phyloP scores from a whole-genome alignment of 2,797 vertebrate genomes.

The Sebastes kiyomatsui region DNA sequence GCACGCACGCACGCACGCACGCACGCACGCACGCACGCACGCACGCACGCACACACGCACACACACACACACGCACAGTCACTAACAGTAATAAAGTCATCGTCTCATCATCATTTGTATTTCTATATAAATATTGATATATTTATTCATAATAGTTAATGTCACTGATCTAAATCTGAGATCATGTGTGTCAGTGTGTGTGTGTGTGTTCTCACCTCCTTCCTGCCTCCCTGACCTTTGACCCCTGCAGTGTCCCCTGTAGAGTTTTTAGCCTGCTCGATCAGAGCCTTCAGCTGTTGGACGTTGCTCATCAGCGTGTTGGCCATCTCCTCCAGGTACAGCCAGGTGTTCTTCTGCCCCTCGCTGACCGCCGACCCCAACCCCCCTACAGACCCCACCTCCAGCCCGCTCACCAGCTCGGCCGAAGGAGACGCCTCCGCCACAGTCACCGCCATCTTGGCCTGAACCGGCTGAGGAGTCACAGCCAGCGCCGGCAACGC shows the following conservation, averaged over 20 bases:
- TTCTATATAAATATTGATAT: too few species aligned
- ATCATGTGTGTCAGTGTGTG: not conserved
- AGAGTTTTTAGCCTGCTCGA: constrained; percentile 91
- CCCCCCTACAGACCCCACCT: constrained; percentile 56
- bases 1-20: too few species aligned
- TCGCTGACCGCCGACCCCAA: constrained; percentile 71
- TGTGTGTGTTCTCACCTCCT: constrained; percentile 85
- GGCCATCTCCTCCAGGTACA: constrained; percentile 94
- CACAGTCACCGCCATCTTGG: constrained; percentile 63
- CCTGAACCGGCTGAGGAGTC: constrained; percentile 75
- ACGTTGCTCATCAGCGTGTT: constrained; percentile 90
- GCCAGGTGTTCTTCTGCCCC: constrained; percentile 89
- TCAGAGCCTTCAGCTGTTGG: constrained; percentile 92
- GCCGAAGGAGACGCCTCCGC: constrained; percentile 32
- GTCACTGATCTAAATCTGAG: not conserved
- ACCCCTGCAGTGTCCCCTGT: constrained; percentile 65
- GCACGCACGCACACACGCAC: constrained; percentile 2
- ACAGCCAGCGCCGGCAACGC: constrained; percentile 90
- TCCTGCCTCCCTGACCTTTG: constrained; percentile 73
- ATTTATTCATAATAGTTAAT: not conserved
- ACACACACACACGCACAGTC: not conserved
- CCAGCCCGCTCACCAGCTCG: constrained; percentile 57
- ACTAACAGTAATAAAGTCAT: not conserved
- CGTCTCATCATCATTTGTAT: not conserved
- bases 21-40: not conserved